phyloP scores from a whole-genome alignment of 1,140 invertebrate genomes.

The Riptortus pedestris region DNA sequence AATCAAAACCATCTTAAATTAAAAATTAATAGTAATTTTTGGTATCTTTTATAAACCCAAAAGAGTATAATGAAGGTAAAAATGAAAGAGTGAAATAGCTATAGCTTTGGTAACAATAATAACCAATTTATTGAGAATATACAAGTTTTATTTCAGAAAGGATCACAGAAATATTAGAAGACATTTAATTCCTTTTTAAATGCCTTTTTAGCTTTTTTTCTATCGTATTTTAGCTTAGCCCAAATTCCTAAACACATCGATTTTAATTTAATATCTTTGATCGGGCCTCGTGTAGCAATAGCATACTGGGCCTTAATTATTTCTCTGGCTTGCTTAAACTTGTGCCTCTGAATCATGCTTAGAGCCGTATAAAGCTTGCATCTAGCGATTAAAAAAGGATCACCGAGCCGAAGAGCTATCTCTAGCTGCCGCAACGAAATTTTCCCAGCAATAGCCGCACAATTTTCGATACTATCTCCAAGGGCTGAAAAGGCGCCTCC shows the following conservation, averaged over 20 bases:
- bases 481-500: conserved; percentile 89
- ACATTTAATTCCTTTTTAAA: too few relatives aligned
- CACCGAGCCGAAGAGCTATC: conserved; percentile 65
- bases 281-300: conserved; percentile 42
- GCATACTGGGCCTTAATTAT: conserved; percentile 55
- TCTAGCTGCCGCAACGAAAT: conserved; percentile 74
- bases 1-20: too few relatives aligned
- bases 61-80: too few relatives aligned
- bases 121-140: too few relatives aligned
- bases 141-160: too few relatives aligned
- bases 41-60: too few relatives aligned
- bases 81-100: too few relatives aligned
- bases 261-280: conserved; percentile 47
- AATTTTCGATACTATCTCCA: conserved; percentile 69
- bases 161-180: too few relatives aligned
- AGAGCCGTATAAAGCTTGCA: conserved; percentile 79
- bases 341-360: conserved; percentile 70
- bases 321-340: conserved; percentile 49
- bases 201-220: too few relatives aligned
- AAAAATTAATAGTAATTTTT: too few relatives aligned
- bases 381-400: conserved; percentile 63
- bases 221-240: conserved; percentile 59
- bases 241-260: conserved; percentile 78
- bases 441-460: conserved; percentile 72
- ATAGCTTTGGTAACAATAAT: too few relatives aligned